Conservation (phyloP, 1,140 invertebrate genomes). For the Caenorhabditis remanei region DNA sequence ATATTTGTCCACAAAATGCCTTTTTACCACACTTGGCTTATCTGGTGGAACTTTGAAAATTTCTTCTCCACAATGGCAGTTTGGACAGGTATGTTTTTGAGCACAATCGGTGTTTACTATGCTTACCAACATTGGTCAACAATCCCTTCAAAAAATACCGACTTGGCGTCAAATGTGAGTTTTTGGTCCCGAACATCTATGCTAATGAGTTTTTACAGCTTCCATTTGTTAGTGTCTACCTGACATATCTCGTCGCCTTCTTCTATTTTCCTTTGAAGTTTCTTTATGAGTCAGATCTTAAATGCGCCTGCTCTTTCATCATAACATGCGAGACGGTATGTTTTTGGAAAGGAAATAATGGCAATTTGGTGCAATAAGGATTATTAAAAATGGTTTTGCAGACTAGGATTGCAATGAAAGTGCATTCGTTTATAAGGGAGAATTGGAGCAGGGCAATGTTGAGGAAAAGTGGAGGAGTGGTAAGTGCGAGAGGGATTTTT, state of each 20-base stretch:
- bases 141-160: slow-evolving; percentile 62
- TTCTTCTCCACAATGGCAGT: slow-evolving; percentile 70
- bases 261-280: slow-evolving; percentile 74
- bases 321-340: slow-evolving; percentile 78
- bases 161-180: slow-evolving; percentile 36
- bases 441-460: slow-evolving; percentile 68
- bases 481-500: slow-evolving; percentile 17
- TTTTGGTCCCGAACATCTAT: background rate
- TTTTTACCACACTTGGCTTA: slow-evolving; percentile 73
- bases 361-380: background rate
- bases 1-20: slow-evolving; percentile 70
- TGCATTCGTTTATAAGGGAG: slow-evolving; percentile 75
- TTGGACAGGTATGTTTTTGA: slow-evolving; percentile 74
- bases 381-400: slow-evolving; percentile 59
- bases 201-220: slow-evolving; percentile 53
- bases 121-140: slow-evolving; percentile 69
- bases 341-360: slow-evolving; percentile 34
- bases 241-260: slow-evolving; percentile 69
- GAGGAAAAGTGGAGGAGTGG: slow-evolving; percentile 63
- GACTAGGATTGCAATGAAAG: slow-evolving; percentile 77
- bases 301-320: slow-evolving; percentile 77
- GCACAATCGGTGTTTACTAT: slow-evolving; percentile 71
- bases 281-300: slow-evolving; percentile 70
- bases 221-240: slow-evolving; percentile 66
- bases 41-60: slow-evolving; percentile 75